Conservation (phyloP, 92 coral and sea anemone genomes). For the Parazoanthus atlanticus region DNA sequence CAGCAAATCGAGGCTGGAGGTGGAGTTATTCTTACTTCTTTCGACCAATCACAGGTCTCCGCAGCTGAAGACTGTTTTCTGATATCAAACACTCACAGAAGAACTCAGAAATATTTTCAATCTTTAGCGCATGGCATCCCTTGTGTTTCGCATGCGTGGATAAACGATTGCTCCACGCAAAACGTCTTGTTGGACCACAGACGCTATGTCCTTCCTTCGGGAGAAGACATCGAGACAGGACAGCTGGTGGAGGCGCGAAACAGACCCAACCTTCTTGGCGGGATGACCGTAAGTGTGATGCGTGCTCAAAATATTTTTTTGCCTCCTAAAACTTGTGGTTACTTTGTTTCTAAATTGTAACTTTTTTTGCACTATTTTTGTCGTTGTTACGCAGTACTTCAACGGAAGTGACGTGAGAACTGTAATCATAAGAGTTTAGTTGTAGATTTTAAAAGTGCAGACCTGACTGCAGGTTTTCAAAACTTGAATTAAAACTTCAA, state of each 20-base stretch:
- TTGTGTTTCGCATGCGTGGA: constrained; percentile 88
- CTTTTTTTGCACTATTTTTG: too few relatives aligned
- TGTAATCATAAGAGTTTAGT: too few relatives aligned
- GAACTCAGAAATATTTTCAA: constrained; percentile 91
- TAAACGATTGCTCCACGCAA: constrained; percentile 71
- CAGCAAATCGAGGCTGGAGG: constrained; percentile 91
- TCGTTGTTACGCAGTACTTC: too few relatives aligned
- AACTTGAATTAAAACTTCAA: too few relatives aligned
- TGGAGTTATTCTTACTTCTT: constrained; percentile 74
- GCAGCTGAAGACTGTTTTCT: constrained; percentile 74
- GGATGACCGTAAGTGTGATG: constrained; percentile 70
- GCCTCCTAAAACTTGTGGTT: background rate
- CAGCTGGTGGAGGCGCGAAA: constrained; percentile 78
- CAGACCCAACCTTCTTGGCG: constrained; percentile 64
- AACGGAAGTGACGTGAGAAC: too few relatives aligned
- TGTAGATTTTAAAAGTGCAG: too few relatives aligned
- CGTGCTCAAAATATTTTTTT: background rate
- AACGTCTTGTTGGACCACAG: constrained; percentile 59
- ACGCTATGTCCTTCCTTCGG: constrained; percentile 85
- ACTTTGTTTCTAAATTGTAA: too few relatives aligned
- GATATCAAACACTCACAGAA: constrained; percentile 76
- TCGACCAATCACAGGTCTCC: constrained; percentile 71
- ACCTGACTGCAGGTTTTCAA: too few relatives aligned
- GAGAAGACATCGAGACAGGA: constrained; percentile 73
- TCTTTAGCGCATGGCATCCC: constrained; percentile 89